phyloP scores from a whole-genome alignment of 2,113 vertebrate species.

The Zapornia atra region DNA sequence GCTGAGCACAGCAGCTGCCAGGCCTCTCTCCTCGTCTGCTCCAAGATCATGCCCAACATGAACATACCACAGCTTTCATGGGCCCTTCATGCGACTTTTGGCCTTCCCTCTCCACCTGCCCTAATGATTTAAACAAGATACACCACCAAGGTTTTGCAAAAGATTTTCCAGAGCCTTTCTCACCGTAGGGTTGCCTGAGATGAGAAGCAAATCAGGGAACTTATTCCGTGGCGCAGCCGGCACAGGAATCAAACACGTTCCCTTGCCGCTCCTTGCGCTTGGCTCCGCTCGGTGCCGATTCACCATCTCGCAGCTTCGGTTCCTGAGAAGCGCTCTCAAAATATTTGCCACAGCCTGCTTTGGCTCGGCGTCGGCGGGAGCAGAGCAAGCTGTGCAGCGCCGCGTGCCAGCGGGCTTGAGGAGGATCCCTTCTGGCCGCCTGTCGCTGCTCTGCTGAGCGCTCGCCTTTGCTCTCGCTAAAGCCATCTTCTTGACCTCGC shows the following conservation, averaged over 20 bases:
- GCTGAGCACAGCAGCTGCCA: slow-evolving; percentile 31
- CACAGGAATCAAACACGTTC: slow-evolving; percentile 24
- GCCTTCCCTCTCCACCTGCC: background rate
- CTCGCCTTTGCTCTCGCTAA: background rate
- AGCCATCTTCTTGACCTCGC: slow-evolving; percentile 29
- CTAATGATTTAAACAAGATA: background rate
- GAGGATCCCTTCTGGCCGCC: slow-evolving; percentile 43
- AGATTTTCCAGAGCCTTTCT: slow-evolving; percentile 4
- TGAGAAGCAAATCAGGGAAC: background rate
- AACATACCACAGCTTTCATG: background rate
- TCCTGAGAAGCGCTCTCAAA: slow-evolving; percentile 32
- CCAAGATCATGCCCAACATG: background rate
- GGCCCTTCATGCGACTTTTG: rapidly evolving
- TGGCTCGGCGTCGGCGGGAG: background rate
- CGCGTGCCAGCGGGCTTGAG: slow-evolving; percentile 27
- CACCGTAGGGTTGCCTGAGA: background rate
- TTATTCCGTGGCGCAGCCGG: background rate
- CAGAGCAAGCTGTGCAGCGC: slow-evolving; percentile 50
- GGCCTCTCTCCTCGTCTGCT: background rate
- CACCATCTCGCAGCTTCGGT: slow-evolving; percentile 54
- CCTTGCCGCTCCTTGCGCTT: background rate
- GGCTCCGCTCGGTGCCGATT: slow-evolving; percentile 32
- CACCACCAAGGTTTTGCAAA: background rate
- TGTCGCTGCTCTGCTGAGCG: slow-evolving; percentile 18
- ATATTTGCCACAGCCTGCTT: slow-evolving; percentile 57